phyloP scores from a whole-genome alignment of 2,113 vertebrate species.

The Mesocricetus auratus region DNA sequence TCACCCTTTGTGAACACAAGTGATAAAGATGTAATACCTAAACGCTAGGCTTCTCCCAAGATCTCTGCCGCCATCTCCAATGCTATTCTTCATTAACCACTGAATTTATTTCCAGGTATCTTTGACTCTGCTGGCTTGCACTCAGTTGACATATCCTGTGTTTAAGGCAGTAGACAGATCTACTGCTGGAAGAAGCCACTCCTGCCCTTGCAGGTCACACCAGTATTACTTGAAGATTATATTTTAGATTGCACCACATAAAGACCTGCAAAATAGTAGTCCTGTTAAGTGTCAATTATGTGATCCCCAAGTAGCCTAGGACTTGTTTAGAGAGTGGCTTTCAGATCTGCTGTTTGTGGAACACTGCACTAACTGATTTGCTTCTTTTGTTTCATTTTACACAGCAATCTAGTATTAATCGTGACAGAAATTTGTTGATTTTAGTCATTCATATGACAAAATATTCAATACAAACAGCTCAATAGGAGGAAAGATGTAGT shows the following conservation, averaged over 20 bases:
- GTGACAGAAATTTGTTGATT: neutral
- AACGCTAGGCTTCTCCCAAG: conserved; percentile 31
- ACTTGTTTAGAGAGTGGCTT: neutral
- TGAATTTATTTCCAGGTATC: conserved; percentile 48
- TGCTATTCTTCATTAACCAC: neutral
- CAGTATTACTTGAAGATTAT: neutral
- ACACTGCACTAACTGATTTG: neutral
- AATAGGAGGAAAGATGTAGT: neutral
- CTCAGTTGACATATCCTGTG: neutral
- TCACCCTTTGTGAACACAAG: conserved; percentile 36
- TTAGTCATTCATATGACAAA: neutral
- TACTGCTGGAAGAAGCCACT: neutral
- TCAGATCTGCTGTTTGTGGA: neutral
- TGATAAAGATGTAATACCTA: conserved; percentile 26
- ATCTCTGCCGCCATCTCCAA: neutral
- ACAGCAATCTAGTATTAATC: neutral
- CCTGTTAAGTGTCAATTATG: neutral
- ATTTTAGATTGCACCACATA: neutral
- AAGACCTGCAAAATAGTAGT: neutral
- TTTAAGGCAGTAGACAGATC: conserved; percentile 37
- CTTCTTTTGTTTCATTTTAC: neutral
- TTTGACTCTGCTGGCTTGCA: conserved; percentile 21
- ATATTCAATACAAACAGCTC: neutral
- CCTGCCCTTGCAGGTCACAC: neutral
- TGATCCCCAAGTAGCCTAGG: neutral